Evolutionary conservation across 2,113 vertebrate species (phyloP), one percentile per base, ranked within the genome.

Genomic region (Hyperopisus bebe): DNA sequence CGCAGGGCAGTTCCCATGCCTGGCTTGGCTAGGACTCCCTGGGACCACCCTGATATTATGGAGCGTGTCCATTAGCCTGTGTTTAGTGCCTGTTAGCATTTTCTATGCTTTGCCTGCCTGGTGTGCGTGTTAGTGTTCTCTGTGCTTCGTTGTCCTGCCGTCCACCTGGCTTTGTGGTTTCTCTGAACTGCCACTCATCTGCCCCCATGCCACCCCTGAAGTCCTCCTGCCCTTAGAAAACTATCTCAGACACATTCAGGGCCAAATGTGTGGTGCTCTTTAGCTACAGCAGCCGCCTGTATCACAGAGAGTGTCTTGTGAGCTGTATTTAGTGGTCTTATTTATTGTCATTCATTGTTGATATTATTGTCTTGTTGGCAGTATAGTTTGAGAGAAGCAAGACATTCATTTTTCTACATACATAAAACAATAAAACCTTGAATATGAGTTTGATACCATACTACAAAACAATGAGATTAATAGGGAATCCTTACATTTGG

Each of bases 1-100:
- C 17, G 39, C 11, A 35, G 58, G 31, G 86, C 55, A 74, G 58
- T 74, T 86, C 89, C 89, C 83, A 90, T 83, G 84, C 2, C 27
- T n/a, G 46, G 51, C 46, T 50, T 39, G n/a, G 24, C n/a, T 51
- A 5, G 3, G 48, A 31, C 31, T 1, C 51, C 83, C 62, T 70
- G 27, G n/a, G 27, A 70, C 62, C 62, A 70, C 62, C 62, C 62
- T 70, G 62, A 70, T 31, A 70, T 13, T 31, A 70, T 70, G 62
- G 9, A 70, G 62, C 3, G n/a, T 70, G n/a, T 70, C 62, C 62
- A 70, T 70, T 31, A 70, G 62, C 62, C 62, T 66, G 58, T 66
- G 9, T 66, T 8, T 24, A 3, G 4, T 8, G 24, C 58, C 0
- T 27, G 58, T 27, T 66, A 66, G 58, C 58, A 66, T 27, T 66